Percentiles rank a stretch among this genome's conserved stretches.
Conservation (phyloP, 1,140 invertebrate genomes). For the Tetragonula clypearis region DNA sequence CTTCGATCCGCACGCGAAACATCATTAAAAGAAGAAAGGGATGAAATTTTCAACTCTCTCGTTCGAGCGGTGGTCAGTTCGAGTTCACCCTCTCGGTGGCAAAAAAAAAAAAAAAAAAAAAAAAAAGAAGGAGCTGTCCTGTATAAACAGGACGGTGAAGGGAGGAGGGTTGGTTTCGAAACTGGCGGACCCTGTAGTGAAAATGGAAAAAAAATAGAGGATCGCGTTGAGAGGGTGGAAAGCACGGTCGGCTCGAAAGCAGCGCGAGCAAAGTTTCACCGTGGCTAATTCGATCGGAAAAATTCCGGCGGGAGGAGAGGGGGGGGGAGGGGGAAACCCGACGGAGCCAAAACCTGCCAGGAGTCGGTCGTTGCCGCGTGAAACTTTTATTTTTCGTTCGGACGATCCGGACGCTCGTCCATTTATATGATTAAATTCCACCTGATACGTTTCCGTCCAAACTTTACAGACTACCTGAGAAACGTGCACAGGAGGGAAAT, state of each 20-base stretch:
- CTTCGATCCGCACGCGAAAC: neutral
- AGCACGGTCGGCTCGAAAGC: constrained; percentile 16
- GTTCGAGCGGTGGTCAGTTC: neutral
- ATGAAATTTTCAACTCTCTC: neutral
- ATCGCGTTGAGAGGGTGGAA: neutral
- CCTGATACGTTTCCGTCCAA: constrained; percentile 61
- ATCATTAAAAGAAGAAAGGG: neutral
- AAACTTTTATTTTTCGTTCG: constrained; percentile 67
- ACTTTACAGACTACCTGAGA: constrained; percentile 69
- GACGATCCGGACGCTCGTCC: constrained; percentile 60
- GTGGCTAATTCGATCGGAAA: constrained; percentile 67
- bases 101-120: neutral
- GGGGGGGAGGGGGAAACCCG: neutral
- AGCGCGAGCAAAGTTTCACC: constrained; percentile 58
- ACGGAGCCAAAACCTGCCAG: neutral
- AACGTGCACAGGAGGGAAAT: neutral
- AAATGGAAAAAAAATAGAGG: constrained; percentile 51
- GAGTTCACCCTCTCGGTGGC: constrained; percentile 11
- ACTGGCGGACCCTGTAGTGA: neutral
- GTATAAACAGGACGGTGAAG: constrained; percentile 43
- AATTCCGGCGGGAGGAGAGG: constrained; percentile 35
- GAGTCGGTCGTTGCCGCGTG: constrained; percentile 31
- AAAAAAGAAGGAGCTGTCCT: constrained; percentile 24
- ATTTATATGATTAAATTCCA: constrained; percentile 74
- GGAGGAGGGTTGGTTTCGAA: neutral